Base-by-base conservation (phyloP, 2,113 vertebrate genomes). In the Corythaeola cristata region DNA sequence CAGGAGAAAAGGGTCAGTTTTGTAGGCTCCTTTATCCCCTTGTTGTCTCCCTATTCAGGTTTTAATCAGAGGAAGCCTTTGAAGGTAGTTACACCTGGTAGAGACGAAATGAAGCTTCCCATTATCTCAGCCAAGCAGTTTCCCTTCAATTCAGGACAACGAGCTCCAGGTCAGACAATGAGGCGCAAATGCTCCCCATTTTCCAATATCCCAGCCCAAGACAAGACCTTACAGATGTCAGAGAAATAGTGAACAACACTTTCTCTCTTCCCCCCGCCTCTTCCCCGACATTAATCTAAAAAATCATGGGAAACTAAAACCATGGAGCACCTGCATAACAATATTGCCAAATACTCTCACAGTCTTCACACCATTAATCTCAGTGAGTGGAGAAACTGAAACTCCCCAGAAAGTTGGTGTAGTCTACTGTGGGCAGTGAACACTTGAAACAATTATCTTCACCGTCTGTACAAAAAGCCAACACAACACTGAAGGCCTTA, bases 201-300 rank as follows among this genome's bases (percentile, higher is more conserved):
- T 67, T 30, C 12, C 47, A 27, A 45, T 78, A 27, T 56, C n/a
- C 27, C 10, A 76, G 23, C 6, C 20, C 32, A 44, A 32, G 33
- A 47, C 6, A 79, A 78, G 23, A 45, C 12, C 11, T 37, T 39
- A 49, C 4, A 30, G n/a, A 83, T 58, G 8, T 24, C 27, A 72
- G 17, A 62, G 77, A 45, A 86, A 30, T 2, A 60, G 18, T 0
- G 0, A 85, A 24, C 30, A 22, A 0, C 21, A 23, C 11, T 4
- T 64, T 35, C 15, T 74, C 7, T 6, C 11, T 82, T 7, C 15
- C 14, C 2, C n/a, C n/a, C n/a, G n/a, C n/a, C n/a, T n/a, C n/a
- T n/a, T n/a, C n/a, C n/a, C 4, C 20, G 28, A 45, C 2, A 5
- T 37, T 8, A 63, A 44, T 68, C 7, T 37, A n/a, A 84, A 89